These are phyloP conservation scores for Seriola dumerili DNA, from an alignment of 2,113 vertebrate genomes.

Conservation along the genomic window DNA sequence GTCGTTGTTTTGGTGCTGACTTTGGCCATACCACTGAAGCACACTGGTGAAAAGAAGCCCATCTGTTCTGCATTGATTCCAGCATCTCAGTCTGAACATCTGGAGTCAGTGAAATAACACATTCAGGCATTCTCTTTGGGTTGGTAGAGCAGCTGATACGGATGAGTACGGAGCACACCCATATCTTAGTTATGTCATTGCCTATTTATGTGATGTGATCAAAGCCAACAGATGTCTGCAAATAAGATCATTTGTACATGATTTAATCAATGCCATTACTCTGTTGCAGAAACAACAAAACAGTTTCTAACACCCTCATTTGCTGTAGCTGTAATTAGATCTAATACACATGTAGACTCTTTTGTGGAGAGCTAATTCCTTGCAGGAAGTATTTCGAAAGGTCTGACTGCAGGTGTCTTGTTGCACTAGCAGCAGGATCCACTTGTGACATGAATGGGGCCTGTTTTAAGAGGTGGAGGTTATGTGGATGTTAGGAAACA, in stretches of 20 bases:
- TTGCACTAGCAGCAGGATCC: constrained; percentile 5
- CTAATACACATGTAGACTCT: neutral
- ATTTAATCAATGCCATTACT: neutral
- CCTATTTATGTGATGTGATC: constrained; percentile 26
- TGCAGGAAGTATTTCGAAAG: neutral
- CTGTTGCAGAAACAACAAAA: neutral
- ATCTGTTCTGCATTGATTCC: constrained; percentile 74
- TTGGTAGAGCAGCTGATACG: constrained; percentile 49
- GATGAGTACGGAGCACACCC: constrained; percentile 27
- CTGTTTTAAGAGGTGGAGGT: constrained; percentile 5
- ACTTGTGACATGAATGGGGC: constrained; percentile 16
- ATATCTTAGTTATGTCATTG: neutral
- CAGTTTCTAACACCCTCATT: neutral
- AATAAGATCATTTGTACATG: neutral
- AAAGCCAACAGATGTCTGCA: constrained; percentile 39
- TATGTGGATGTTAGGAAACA: constrained; percentile 8
- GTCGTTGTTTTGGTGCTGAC: constrained; percentile 32
- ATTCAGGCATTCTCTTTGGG: constrained; percentile 52
- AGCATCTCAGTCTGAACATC: constrained; percentile 64
- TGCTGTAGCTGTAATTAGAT: neutral
- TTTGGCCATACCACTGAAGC: neutral
- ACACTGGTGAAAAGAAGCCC: constrained; percentile 37
- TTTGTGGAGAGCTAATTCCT: neutral
- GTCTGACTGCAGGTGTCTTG: neutral
- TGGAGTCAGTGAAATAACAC: constrained; percentile 75